A percentile compares a stretch with the other conserved stretches of the same genome.
These are phyloP conservation scores for Formica selysi DNA, from an alignment of 1,140 invertebrate genomes.

Conservation along the genomic window DNA sequence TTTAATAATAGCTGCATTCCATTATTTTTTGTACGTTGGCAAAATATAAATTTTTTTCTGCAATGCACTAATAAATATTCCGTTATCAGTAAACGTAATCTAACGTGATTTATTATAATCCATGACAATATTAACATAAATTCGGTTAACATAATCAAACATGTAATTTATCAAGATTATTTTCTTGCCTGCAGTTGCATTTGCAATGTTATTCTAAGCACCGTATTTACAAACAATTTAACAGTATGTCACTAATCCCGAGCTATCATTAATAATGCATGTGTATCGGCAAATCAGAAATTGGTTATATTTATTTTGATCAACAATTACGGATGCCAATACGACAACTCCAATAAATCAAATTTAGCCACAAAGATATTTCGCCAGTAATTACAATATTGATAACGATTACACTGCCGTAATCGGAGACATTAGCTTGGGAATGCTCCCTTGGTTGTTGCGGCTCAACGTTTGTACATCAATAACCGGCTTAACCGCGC, in stretches of 20 bases:
- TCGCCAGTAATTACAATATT: slow-evolving; percentile 53
- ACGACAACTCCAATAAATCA: slow-evolving; percentile 48
- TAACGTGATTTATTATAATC: slow-evolving; percentile 12
- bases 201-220: not conserved
- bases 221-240: slow-evolving; percentile 11
- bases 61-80: not conserved
- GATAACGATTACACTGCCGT: slow-evolving; percentile 41
- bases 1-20: not conserved
- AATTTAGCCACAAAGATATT: slow-evolving; percentile 45
- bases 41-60: not conserved
- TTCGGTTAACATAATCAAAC: not conserved
- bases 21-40: slow-evolving; percentile 1
- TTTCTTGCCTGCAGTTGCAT: not conserved
- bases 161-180: slow-evolving; percentile 15
- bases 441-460: slow-evolving; percentile 28
- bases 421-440: slow-evolving; percentile 33
- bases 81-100: not conserved
- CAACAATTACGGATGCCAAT: slow-evolving; percentile 34
- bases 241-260: not conserved
- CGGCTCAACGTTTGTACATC: slow-evolving; percentile 23
- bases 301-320: slow-evolving; percentile 18
- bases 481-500: slow-evolving; percentile 47
- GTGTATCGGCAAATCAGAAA: not conserved
- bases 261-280: slow-evolving; percentile 26
- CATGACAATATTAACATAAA: not conserved